These are phyloP conservation scores for Anagyrus pseudococci DNA, from an alignment of 2,888 invertebrate species.

Conservation along the genomic window DNA sequence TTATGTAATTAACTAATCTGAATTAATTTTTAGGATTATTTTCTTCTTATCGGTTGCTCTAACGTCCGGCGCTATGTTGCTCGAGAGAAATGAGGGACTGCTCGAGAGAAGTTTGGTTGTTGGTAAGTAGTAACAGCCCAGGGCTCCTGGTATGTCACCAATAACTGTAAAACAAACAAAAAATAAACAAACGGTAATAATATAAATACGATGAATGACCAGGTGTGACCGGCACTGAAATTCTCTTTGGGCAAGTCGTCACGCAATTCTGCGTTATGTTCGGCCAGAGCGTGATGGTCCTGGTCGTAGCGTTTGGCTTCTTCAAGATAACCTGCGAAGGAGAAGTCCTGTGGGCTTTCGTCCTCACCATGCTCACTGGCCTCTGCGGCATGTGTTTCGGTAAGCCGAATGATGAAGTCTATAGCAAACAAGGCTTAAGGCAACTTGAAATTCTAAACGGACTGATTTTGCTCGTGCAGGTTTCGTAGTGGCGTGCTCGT, in stretches of 20 bases:
- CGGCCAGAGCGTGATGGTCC: slow-evolving; percentile 80
- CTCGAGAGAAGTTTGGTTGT: slow-evolving; percentile 88
- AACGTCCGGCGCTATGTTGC: slow-evolving; percentile 88
- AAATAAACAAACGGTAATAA: not conserved
- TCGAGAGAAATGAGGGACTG: slow-evolving; percentile 89
- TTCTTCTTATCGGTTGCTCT: slow-evolving; percentile 94
- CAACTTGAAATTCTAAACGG: too few relatives aligned
- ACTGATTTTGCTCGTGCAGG: slow-evolving; percentile 62
- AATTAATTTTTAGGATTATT: slow-evolving; percentile 72
- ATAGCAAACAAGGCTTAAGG: too few relatives aligned
- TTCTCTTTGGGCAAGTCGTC: slow-evolving; percentile 84
- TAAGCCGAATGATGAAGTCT: slow-evolving; percentile 57
- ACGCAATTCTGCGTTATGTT: slow-evolving; percentile 89
- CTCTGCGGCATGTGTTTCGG: slow-evolving; percentile 94
- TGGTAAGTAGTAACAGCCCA: slow-evolving; percentile 23
- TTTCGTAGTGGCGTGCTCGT: slow-evolving; percentile 80
- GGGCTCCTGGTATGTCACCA: too few relatives aligned
- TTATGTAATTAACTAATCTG: slow-evolving; percentile 8
- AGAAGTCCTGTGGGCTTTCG: slow-evolving; percentile 74
- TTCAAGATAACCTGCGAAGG: slow-evolving; percentile 83
- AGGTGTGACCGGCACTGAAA: slow-evolving; percentile 76
- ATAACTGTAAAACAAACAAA: slow-evolving; percentile 26
- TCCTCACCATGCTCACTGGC: slow-evolving; percentile 81
- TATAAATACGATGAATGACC: not conserved
- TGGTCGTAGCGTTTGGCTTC: slow-evolving; percentile 78